Conservation (phyloP, 2,113 vertebrate species). For the Probosciger aterrimus region DNA sequence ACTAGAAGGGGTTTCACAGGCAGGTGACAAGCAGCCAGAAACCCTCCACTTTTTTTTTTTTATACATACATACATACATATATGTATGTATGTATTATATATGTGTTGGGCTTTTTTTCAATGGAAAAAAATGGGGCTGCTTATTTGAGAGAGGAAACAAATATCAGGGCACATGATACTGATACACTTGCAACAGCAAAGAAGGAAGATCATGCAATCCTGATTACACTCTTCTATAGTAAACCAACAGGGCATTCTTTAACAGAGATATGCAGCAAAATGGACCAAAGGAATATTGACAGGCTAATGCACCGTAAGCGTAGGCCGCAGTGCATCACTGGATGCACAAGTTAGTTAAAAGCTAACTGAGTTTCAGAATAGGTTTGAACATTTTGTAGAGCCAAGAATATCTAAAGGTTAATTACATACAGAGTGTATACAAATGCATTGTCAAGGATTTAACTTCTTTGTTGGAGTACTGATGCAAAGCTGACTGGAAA, state of each 20-base stretch:
- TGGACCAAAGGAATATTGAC: neutral
- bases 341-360: neutral
- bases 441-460: neutral
- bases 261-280: neutral
- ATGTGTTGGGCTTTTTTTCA: neutral
- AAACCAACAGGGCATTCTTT: neutral
- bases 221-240: neutral
- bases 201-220: neutral
- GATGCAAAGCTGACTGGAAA: neutral
- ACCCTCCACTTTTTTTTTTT: neutral
- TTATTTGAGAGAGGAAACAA: neutral
- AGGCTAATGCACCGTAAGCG: neutral
- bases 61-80: neutral
- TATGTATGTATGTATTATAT: neutral
- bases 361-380: neutral
- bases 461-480: neutral
- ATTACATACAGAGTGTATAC: neutral
- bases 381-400: neutral
- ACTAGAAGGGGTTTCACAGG: conserved; percentile 39
- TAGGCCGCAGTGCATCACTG: neutral
- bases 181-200: neutral
- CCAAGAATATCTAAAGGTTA: neutral
- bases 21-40: conserved; percentile 22
- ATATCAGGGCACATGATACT: neutral
- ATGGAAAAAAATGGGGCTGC: neutral